phyloP scores from a whole-genome alignment of 2,888 invertebrate genomes.

The Thymelicus acteon region DNA sequence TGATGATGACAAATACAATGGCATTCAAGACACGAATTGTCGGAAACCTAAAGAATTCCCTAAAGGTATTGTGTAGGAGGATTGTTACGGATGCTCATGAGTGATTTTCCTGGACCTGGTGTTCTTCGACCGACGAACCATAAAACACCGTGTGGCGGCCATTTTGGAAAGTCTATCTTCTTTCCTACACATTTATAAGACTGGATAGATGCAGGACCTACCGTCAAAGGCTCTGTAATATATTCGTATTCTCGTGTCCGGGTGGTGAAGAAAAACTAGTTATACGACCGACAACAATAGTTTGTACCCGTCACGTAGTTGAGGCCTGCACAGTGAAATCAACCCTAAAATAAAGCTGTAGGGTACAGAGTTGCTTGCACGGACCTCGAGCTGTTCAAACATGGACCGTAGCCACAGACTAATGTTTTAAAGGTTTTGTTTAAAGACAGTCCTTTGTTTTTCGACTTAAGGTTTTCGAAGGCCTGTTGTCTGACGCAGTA shows the following conservation, averaged over 20 bases:
- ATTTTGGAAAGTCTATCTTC: no score
- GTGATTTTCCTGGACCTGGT: no score
- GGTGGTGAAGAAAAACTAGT: constrained; percentile 10
- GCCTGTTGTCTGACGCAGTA: background rate
- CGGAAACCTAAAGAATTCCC: no score
- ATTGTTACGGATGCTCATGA: no score
- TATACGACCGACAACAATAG: constrained; percentile 9
- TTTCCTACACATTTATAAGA: background rate
- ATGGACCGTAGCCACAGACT: background rate
- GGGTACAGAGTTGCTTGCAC: background rate
- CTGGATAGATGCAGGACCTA: constrained; percentile 4
- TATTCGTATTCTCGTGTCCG: constrained; percentile 1
- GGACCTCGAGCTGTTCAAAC: background rate
- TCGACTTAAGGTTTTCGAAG: background rate
- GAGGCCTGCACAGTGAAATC: background rate
- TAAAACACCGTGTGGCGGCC: no score
- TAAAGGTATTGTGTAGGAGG: no score
- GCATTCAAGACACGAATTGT: no score
- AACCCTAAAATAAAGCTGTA: background rate
- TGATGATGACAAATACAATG: no score
- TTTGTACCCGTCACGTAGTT: constrained; percentile 1
- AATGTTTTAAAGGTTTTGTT: constrained; percentile 8
- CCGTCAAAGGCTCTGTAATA: constrained; percentile 2
- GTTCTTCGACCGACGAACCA: no score
- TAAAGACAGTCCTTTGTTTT: constrained; percentile 10